These are phyloP conservation scores for Cryptotis parvus DNA, from an alignment of 2,113 vertebrate genomes.

Conservation along the genomic window DNA sequence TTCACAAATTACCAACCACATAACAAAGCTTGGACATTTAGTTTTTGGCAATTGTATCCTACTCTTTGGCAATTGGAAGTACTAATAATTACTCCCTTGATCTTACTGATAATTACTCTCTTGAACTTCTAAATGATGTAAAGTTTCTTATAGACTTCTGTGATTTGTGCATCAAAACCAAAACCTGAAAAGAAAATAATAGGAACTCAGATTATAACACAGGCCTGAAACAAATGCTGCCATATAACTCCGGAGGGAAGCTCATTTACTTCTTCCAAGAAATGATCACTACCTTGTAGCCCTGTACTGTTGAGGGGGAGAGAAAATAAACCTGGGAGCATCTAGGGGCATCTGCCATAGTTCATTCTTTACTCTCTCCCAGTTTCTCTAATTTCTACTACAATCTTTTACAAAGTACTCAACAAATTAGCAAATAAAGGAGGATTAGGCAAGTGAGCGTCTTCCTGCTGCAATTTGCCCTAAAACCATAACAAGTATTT, in stretches of 20 bases:
- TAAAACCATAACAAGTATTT: background rate
- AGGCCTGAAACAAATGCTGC: background rate
- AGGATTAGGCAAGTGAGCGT: background rate
- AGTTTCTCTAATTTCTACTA: background rate
- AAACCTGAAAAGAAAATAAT: background rate
- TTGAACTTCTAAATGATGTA: background rate
- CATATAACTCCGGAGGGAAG: background rate
- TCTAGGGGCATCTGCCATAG: fast-evolving
- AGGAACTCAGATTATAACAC: background rate
- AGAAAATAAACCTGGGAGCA: background rate
- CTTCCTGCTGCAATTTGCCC: background rate
- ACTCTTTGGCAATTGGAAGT: background rate
- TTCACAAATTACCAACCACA: background rate
- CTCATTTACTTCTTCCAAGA: background rate
- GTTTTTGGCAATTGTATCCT: background rate
- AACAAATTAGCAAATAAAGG: background rate
- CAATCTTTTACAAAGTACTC: background rate
- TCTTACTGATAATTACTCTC: background rate
- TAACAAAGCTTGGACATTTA: background rate
- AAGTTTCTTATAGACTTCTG: background rate
- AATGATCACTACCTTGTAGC: background rate
- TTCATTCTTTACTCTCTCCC: background rate
- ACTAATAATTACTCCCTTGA: too few species aligned
- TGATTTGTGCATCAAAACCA: background rate
- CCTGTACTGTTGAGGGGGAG: background rate